Evolutionary conservation across 2,797 vertebrate genomes (phyloP).

Genomic region (Lacerta viridis): DNA sequence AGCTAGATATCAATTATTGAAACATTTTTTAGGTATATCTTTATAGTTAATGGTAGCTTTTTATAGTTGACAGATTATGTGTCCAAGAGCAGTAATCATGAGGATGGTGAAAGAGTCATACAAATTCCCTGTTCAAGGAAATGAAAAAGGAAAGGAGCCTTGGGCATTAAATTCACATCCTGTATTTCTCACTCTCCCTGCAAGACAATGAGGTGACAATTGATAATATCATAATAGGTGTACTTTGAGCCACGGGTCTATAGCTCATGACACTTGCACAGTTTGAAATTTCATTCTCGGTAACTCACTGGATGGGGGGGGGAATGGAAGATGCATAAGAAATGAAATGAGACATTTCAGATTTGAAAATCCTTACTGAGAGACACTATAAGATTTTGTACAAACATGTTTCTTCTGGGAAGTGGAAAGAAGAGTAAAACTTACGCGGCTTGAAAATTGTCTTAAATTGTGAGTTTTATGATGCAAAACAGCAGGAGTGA

Average conservation of each 20-base stretch:
- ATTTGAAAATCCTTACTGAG: not conserved
- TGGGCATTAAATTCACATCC: constrained; percentile 16
- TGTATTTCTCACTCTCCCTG: not conserved
- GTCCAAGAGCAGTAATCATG: constrained; percentile 34
- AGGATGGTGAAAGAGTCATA: constrained; percentile 20
- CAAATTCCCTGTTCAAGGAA: constrained; percentile 20
- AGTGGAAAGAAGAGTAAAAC: not conserved
- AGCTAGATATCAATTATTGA: not conserved
- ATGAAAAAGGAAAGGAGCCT: constrained; percentile 13
- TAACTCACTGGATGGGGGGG: not conserved
- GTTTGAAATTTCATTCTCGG: not conserved
- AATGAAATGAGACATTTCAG: constrained; percentile 18
- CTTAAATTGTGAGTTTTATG: no score
- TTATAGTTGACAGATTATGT: constrained; percentile 6
- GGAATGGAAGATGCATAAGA: not conserved
- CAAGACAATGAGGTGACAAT: constrained; percentile 6
- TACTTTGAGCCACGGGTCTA: not conserved
- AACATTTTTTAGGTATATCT: not conserved
- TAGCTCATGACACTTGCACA: constrained; percentile 27
- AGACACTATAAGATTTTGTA: not conserved
- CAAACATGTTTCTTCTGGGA: not conserved
- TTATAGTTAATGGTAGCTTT: not conserved
- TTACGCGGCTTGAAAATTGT: not conserved
- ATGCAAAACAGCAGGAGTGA: no score
- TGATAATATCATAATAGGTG: constrained; percentile 12